These are phyloP conservation scores for Empidonax traillii DNA, from an alignment of 2,113 vertebrate genomes.

Conservation along the genomic window DNA sequence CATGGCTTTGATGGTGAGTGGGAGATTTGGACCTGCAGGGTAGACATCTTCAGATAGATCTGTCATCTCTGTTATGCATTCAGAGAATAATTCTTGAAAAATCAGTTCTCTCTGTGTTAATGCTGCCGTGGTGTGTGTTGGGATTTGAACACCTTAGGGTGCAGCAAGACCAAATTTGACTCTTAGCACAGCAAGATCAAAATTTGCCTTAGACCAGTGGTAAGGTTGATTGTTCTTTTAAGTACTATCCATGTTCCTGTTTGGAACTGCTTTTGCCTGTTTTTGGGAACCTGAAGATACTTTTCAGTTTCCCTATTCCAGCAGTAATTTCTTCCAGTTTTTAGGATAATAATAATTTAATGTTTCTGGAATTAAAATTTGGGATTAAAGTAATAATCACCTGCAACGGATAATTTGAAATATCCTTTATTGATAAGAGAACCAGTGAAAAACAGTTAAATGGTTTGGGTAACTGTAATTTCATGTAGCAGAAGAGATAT, in stretches of 20 bases:
- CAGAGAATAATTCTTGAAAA: neutral
- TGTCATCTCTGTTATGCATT: neutral
- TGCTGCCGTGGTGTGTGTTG: neutral
- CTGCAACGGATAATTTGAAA: neutral
- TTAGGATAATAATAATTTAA: neutral
- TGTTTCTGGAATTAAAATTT: neutral
- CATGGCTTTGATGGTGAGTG: neutral
- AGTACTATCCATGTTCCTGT: fast-evolving
- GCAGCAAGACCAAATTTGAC: neutral
- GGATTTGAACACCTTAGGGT: neutral
- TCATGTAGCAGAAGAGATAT: neutral
- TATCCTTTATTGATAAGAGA: neutral
- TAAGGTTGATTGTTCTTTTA: neutral
- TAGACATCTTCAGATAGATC: neutral
- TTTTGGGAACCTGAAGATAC: neutral
- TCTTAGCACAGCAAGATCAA: neutral
- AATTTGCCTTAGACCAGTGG: neutral
- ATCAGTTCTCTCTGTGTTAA: neutral
- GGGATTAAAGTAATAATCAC: neutral
- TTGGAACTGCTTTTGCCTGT: neutral
- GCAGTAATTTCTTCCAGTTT: neutral
- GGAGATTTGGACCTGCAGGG: neutral
- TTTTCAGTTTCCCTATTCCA: neutral
- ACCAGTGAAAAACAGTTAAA: neutral
- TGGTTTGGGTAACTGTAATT: neutral